These are phyloP conservation scores for Mantis religiosa DNA, from an alignment of 2,888 invertebrate genomes.

Conservation along the genomic window DNA sequence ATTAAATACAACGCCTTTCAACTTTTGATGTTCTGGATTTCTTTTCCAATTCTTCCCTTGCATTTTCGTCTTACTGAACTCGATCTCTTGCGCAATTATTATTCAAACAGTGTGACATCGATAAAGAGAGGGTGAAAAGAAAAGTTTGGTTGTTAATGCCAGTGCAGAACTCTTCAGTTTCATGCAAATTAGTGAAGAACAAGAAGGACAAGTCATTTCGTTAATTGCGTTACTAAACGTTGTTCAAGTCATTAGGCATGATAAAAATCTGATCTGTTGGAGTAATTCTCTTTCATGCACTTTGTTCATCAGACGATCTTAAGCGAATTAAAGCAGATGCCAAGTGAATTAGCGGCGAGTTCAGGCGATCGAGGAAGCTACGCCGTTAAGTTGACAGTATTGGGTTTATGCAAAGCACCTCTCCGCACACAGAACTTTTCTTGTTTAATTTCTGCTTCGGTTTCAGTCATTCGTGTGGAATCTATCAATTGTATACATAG, in stretches of 20 bases:
- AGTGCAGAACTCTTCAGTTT: background rate
- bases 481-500: background rate
- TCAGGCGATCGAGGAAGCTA: background rate
- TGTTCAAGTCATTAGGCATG: background rate
- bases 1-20: too few species aligned
- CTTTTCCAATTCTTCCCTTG: background rate
- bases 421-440: background rate
- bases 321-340: background rate
- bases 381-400: background rate
- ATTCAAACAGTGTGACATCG: background rate
- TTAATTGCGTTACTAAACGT: background rate
- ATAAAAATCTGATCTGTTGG: background rate
- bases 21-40: background rate
- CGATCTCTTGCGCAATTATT: background rate
- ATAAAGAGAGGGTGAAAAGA: background rate
- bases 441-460: background rate
- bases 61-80: background rate
- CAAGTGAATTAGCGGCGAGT: background rate
- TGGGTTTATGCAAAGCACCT: background rate
- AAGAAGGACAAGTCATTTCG: background rate
- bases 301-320: background rate
- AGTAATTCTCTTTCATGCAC: background rate
- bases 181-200: background rate
- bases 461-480: background rate
- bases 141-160: background rate